Base-by-base conservation (phyloP, 2,888 invertebrate genomes). In the Pristionchus japonicus region DNA sequence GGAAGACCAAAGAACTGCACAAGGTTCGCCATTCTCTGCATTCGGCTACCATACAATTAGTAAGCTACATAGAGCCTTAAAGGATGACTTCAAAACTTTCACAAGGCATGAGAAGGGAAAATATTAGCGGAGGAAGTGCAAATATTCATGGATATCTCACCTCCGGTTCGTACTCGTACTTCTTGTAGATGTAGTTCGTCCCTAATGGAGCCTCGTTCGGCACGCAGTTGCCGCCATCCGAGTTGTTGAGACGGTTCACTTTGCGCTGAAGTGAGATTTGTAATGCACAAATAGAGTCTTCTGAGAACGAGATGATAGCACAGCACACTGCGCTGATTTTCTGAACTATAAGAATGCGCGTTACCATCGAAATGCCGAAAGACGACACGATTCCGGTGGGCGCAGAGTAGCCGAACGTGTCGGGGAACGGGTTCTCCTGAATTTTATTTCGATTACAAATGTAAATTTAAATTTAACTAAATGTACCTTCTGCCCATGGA, bases 131-230 rank as follows among this genome's bases (percentile, higher is more conserved):
- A n/a, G n/a, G n/a, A n/a, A n/a, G n/a, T 23, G 27, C 40, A 74
- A 74, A 40, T 74, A 47, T 47, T 13, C 57, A 57, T 23, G n/a
- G 27, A 80, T 52, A 37, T 67, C 3, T 23, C 67, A 92, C 93
- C 89, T 94, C 94, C 9, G 94, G 93, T 77, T 94, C 93, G 89
- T 94, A 94, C 82, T 93, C 92, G 88, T 93, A 93, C 37, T 91
- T 91, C 84, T 90, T 91, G 87, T 93, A 94, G 85, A 94, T 94
- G 89, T 92, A 92, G n/a, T 89, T 90, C 2, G 57, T 27, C 0
- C 91, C 90, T 15, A 90, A 82, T 20, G 92, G 92, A 6, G 88
- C 88, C 13, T 89, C 85, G 11, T 89, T 64, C 31, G 77, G 85
- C 15, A 92, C 90, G 67, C 92, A 92, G 17, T 92, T 90, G 52